Conservation (phyloP, 2,113 vertebrate species). For the Columba janthina region DNA sequence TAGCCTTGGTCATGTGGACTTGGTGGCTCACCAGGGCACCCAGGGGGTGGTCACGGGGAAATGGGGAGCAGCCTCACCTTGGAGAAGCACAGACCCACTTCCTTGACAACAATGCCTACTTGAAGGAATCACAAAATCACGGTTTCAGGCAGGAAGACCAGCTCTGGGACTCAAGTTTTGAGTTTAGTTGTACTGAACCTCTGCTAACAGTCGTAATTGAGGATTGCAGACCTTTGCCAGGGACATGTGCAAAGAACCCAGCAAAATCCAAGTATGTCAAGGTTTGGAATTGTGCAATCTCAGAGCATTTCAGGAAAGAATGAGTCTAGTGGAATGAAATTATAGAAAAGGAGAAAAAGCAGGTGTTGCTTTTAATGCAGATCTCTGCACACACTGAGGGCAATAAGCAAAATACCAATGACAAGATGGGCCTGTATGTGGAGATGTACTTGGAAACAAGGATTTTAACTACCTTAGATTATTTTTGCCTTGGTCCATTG, state of each 20-base stretch:
- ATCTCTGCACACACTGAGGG: not conserved
- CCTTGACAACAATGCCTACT: not conserved
- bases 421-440: not conserved
- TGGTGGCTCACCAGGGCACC: not conserved
- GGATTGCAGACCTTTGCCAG: not conserved
- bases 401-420: not conserved
- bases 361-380: not conserved
- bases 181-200: not conserved
- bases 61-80: not conserved
- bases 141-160: not conserved
- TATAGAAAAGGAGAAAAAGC: not conserved
- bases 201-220: not conserved
- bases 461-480: not conserved
- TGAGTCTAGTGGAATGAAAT: not conserved
- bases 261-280: slow-evolving; percentile 1
- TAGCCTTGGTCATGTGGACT: not conserved
- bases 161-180: not conserved
- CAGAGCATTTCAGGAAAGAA: not conserved
- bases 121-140: not conserved
- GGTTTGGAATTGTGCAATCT: not conserved
- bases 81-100: not conserved
- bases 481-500: not conserved
- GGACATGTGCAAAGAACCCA: not conserved
- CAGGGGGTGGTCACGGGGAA: not conserved
- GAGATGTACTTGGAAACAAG: not conserved